Conservation (phyloP, 2,888 invertebrate genomes). For the Apotomis betuletana region DNA sequence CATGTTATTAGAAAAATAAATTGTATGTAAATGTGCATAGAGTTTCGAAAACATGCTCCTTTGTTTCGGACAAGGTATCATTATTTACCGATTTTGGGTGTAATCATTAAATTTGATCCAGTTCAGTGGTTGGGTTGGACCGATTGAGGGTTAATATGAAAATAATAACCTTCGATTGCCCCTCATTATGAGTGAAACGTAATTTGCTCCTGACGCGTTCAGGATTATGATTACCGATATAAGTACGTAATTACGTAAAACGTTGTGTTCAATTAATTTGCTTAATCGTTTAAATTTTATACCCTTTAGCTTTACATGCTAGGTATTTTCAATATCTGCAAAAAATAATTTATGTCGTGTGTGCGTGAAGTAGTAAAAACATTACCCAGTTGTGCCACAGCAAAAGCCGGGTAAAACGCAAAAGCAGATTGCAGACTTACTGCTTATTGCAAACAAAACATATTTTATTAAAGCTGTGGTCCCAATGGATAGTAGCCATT, state of each 20-base stretch:
- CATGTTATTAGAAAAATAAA: constrained; percentile 23
- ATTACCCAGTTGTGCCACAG: too few species aligned
- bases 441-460: neutral
- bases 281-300: neutral
- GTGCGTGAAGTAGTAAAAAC: too few species aligned
- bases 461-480: too few species aligned
- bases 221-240: constrained; percentile 26
- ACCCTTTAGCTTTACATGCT: neutral
- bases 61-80: constrained; percentile 61
- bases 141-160: constrained; percentile 77
- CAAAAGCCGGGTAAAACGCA: too few species aligned
- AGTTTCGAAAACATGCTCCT: constrained; percentile 47
- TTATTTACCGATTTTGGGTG: constrained; percentile 70
- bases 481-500: too few species aligned
- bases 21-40: constrained; percentile 30
- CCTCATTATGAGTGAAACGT: constrained; percentile 66
- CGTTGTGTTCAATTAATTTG: neutral
- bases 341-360: too few species aligned
- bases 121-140: constrained; percentile 70
- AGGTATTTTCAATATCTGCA: too few species aligned
- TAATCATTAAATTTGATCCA: constrained; percentile 64
- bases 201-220: constrained; percentile 52
- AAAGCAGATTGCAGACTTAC: neutral
- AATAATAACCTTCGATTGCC: constrained; percentile 76
- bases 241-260: constrained; percentile 26